Conservation (phyloP, 1,140 invertebrate genomes). For the Carcinoscorpius rotundicauda region DNA sequence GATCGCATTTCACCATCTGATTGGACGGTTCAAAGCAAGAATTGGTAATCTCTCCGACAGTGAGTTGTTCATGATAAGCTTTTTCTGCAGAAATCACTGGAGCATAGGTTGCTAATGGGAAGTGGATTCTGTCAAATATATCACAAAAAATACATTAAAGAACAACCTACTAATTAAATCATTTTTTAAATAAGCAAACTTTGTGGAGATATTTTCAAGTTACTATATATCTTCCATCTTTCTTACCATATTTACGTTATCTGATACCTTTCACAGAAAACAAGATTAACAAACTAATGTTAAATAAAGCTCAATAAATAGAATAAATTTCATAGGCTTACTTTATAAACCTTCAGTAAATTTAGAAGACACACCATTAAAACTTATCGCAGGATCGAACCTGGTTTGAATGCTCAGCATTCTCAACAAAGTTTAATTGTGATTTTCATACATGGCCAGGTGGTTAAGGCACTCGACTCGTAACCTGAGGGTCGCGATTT, state of each 20-base stretch:
- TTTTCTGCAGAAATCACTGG: conserved; percentile 74
- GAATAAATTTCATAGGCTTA: background rate
- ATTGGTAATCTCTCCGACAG: conserved; percentile 67
- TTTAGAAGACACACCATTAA: too few species aligned
- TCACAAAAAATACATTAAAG: background rate
- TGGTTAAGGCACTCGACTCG: too few species aligned
- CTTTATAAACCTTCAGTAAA: too few species aligned
- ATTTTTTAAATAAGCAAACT: conserved; percentile 6
- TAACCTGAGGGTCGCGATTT: too few species aligned
- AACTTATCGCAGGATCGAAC: too few species aligned
- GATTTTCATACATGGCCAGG: too few species aligned
- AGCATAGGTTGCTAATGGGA: conserved; percentile 66
- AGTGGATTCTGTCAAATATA: conserved; percentile 31
- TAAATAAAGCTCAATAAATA: background rate
- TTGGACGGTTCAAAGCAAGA: conserved; percentile 22
- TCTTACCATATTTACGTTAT: background rate
- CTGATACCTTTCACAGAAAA: background rate
- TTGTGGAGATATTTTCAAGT: conserved; percentile 28
- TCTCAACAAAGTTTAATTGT: too few species aligned
- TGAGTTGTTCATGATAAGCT: conserved; percentile 66
- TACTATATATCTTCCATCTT: background rate
- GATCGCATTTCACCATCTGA: conserved; percentile 21
- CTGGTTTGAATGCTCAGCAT: too few species aligned
- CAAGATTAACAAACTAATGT: background rate
- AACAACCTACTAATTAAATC: too few species aligned